These are phyloP conservation scores for Menidia beryllina DNA, from an alignment of 2,113 vertebrate species.

Conservation along the genomic window DNA sequence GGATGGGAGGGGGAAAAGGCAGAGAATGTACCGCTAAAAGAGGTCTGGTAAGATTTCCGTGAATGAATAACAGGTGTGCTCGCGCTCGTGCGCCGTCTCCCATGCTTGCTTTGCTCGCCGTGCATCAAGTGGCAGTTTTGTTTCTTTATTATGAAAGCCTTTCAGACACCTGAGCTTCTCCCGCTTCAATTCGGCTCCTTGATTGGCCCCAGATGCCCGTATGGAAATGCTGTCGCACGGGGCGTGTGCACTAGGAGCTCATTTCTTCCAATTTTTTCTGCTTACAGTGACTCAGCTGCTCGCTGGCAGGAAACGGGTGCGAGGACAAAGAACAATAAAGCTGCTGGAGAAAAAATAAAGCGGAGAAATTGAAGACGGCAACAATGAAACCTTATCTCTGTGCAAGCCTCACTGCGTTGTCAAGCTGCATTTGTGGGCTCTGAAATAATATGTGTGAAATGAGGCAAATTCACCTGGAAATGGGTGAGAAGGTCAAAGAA, in stretches of 20 bases:
- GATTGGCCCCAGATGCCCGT: conserved; percentile 62
- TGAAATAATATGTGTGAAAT: conserved; percentile 11
- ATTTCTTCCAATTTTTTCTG: conserved; percentile 54
- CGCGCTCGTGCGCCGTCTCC: conserved; percentile 7
- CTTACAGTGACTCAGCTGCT: conserved; percentile 44
- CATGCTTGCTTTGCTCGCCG: conserved; percentile 34
- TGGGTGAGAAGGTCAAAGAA: conserved; percentile 4
- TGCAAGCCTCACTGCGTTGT: conserved; percentile 23
- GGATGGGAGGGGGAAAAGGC: conserved; percentile 1
- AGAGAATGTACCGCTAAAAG: conserved; percentile 17
- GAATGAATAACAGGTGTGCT: conserved; percentile 12
- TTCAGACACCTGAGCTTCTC: conserved; percentile 66
- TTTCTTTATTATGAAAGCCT: conserved; percentile 57
- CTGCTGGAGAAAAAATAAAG: conserved; percentile 33
- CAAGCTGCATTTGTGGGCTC: conserved; percentile 30
- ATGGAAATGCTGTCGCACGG: conserved; percentile 62
- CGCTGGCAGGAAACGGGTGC: conserved; percentile 32
- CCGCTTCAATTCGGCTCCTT: conserved; percentile 49
- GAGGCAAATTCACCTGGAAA: conserved; percentile 29
- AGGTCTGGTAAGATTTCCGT: conserved; percentile 31
- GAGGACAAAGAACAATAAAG: conserved; percentile 28
- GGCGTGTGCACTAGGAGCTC: conserved; percentile 40
- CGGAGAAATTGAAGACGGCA: background rate
- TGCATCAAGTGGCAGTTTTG: conserved; percentile 20
- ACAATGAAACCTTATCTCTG: conserved; percentile 1